Evolutionary conservation across 2,797 vertebrate species (phyloP), one percentile per base, ranked within the genome.

Genomic region (Neosalanx taihuensis): DNA sequence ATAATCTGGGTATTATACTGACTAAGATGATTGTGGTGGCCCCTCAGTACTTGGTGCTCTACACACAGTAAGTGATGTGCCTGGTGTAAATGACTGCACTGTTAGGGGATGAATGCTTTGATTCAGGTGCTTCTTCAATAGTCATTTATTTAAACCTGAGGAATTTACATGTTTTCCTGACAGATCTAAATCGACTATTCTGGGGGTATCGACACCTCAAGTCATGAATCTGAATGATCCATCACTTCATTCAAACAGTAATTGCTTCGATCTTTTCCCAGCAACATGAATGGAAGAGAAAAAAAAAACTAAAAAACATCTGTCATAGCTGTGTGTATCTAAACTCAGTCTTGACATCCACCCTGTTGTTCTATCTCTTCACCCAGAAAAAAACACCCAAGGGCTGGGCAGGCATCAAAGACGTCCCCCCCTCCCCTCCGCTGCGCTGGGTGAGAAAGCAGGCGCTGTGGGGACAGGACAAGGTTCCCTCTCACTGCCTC

Each of bases 401-500:
- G 89, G 90, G 89, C 91, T 91, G 89, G 88, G 89, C 86, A 81
- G 80, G 84, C 90, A 90, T 92, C 90, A 92, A 92, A 93, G 92
- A 91, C 79, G 86, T 85, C 88, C 87, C 89, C 90, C 89, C 82
- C 75, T 90, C 89, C 81, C 75, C 85, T 89, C 79, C 86, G 87
- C 80, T 90, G 86, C 81, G 83, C 80, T 77, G 77, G 87, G 88
- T 91, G 89, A 92, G 90, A 90, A 88, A 85, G 85, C 86, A 46
- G 72, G 81, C 79, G 72, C 86, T 37, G 66, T 87, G 87, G 86
- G 83, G 85, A 86, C 85, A 92, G 88, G 86, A 91, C 91, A 93
- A 89, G 86, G 88, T 91, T 92, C 89, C 88, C 91, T 92, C 89
- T 92, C 90, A 89, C 82, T 93, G 91, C 88, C 89, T 91, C 88